Conservation (phyloP, 2,888 invertebrate species). For the Yponomeuta evonymella region DNA sequence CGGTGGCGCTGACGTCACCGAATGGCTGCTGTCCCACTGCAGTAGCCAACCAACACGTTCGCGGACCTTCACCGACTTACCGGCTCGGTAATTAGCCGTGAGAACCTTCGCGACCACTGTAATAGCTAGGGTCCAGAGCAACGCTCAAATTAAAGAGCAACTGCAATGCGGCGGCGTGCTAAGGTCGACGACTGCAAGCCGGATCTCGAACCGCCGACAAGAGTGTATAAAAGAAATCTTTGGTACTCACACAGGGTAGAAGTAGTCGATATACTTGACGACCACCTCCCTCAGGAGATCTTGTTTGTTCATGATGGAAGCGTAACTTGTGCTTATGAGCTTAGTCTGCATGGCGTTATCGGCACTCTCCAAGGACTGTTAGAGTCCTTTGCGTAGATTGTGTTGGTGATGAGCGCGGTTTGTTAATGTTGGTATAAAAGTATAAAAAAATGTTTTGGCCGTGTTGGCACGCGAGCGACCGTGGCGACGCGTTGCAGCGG, state of each 20-base stretch:
- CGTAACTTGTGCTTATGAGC: conserved; percentile 78
- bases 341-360: conserved; percentile 72
- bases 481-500: conserved; percentile 71
- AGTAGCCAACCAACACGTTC: conserved; percentile 47
- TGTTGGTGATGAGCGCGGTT: conserved; percentile 39
- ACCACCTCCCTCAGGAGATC: conserved; percentile 82
- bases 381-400: neutral
- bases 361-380: conserved; percentile 19
- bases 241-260: conserved; percentile 81
- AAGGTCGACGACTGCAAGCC: conserved; percentile 17
- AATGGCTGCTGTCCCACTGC: conserved; percentile 55
- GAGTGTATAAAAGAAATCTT: conserved; percentile 7
- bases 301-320: conserved; percentile 80
- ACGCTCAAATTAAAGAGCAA: conserved; percentile 8
- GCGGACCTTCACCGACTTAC: conserved; percentile 72
- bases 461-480: conserved; percentile 58
- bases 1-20: conserved; percentile 61
- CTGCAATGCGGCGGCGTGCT: conserved; percentile 16
- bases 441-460: conserved; percentile 12
- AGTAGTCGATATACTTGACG: conserved; percentile 83
- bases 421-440: conserved; percentile 39
- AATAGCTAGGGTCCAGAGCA: neutral
- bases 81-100: conserved; percentile 59
- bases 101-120: conserved; percentile 45
- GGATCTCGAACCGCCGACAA: conserved; percentile 8